Evolutionary conservation across 30 jellyfish, hydroid and myxozoan genomes (phyloP), one percentile per base, ranked within the genome.

Genomic region (Cassiopea andromeda): DNA sequence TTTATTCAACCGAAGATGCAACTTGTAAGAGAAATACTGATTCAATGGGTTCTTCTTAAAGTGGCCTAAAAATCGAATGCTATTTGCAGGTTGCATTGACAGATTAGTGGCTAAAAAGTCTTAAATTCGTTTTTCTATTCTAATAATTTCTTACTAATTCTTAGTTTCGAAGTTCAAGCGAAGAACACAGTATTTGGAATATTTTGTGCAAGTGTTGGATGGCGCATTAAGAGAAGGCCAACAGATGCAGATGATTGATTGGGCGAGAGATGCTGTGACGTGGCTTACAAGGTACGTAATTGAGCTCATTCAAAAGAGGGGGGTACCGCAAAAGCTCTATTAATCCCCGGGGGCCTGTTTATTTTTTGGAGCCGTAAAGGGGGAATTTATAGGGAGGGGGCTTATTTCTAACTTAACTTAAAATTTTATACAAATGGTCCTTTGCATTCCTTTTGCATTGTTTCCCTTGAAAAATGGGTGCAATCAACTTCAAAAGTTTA

Each of bases 161-260:
- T 60, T 82, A 93, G 98, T 93, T 43, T 71, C 93, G 18, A 93
- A 93, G 90, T 93, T 93, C 92, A 93, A 93, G 57, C 73, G 97
- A 60, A 85, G 97, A 8, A 85, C 98, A 4, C 97, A 93, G 43
- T 93, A 78, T 69, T 76, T 93, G 89, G 94, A 93, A 50, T 83
- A 85, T 79, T 93, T 93, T 83, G 98, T 88, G 68, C 45, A 44
- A 17, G 98, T 93, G 66, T 54, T 93, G 15, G 78, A 90, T 50
- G 87, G 90, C 18, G 98, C 97, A n/a, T 48, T 81, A 73, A 88
- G 75, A 8, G 97, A 93, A 45, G 89, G 94, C 48, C 69, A 72
- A 17, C 93, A 81, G 43, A 70, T 85, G 0, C 6, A 44, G 57
- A 95, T 89, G 85, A 61, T 93, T 17, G 97, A 93, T 46, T 93